Evolutionary conservation across 2,888 invertebrate species (phyloP).

Genomic region (Gymnocheta viridis): DNA sequence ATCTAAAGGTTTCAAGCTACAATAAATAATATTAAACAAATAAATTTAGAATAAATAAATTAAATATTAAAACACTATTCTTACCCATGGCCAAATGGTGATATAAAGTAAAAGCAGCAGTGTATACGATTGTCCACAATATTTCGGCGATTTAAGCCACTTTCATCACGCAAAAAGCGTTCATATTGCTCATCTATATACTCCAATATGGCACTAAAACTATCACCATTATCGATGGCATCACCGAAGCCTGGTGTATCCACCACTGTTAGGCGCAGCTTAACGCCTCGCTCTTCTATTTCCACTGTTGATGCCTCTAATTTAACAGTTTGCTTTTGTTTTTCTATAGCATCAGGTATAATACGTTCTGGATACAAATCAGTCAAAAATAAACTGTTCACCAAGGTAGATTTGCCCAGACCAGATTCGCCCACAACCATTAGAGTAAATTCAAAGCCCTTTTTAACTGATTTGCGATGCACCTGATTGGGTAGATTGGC

Average conservation of each 20-base stretch:
- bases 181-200: conserved; percentile 99
- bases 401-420: conserved; percentile 96
- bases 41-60: background rate
- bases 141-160: conserved; percentile 96
- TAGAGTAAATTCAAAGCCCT: conserved; percentile 98
- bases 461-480: conserved; percentile 97
- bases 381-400: conserved; percentile 96
- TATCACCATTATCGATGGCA: conserved; percentile 96
- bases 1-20: conserved; percentile 94
- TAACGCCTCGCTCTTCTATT: conserved; percentile 97
- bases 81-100: conserved; percentile 98
- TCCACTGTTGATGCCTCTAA: conserved; percentile 98
- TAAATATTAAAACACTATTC: background rate
- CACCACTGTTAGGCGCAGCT: conserved; percentile 94
- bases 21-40: too few species aligned
- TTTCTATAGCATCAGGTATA: conserved; percentile 94
- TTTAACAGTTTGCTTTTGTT: conserved; percentile 95
- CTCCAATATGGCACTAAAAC: conserved; percentile 95
- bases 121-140: conserved; percentile 98
- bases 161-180: conserved; percentile 94
- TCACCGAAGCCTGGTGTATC: conserved; percentile 98
- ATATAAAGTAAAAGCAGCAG: conserved; percentile 98
- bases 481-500: conserved; percentile 98
- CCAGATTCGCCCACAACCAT: conserved; percentile 98
- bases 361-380: conserved; percentile 97